Conservation (phyloP, 2,113 vertebrate species). For the Myrmecobius fasciatus region DNA sequence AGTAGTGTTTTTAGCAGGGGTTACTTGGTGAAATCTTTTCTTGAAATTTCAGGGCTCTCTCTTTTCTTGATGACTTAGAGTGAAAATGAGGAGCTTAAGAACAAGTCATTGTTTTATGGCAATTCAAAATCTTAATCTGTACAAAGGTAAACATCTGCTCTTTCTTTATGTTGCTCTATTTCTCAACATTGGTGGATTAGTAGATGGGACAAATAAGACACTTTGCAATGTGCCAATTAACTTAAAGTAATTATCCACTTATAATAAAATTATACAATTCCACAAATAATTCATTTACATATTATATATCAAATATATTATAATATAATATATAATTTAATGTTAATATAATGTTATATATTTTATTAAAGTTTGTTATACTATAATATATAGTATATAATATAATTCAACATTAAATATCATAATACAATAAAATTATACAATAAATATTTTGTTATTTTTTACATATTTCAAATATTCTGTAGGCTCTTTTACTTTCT, state of each 20-base stretch:
- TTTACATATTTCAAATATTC: not conserved
- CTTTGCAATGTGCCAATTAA: not conserved
- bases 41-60: not conserved
- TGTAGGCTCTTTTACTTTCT: not conserved
- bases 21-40: not conserved
- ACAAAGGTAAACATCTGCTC: not conserved
- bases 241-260: not conserved
- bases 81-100: not conserved
- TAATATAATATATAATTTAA: no score
- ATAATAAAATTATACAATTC: not conserved
- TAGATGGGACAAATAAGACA: not conserved
- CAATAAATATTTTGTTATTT: not conserved
- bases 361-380: no score
- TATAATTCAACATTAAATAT: no score
- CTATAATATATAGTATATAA: no score
- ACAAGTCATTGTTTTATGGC: not conserved
- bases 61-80: not conserved
- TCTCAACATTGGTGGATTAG: not conserved
- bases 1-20: not conserved
- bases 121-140: not conserved
- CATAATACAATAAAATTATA: no score
- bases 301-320: not conserved
- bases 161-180: not conserved
- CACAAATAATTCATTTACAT: not conserved
- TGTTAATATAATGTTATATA: no score